Evolutionary conservation across 2,113 vertebrate species (phyloP).

Genomic region (Pseudopodoces humilis): DNA sequence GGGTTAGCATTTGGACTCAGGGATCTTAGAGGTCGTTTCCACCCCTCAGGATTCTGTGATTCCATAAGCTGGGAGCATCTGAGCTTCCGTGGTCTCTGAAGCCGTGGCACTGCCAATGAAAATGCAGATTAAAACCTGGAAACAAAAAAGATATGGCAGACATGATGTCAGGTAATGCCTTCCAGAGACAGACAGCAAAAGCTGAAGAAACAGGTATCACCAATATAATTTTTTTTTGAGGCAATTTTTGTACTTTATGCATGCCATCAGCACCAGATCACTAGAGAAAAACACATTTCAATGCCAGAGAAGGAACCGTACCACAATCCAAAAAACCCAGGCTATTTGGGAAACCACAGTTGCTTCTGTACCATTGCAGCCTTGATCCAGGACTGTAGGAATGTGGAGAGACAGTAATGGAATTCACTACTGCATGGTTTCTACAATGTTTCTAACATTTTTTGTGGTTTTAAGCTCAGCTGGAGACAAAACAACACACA

Average conservation of each 20-base stretch:
- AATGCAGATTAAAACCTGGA: neutral
- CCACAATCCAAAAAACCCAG: rapidly evolving
- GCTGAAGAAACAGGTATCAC: neutral
- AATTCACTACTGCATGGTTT: neutral
- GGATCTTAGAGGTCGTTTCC: neutral
- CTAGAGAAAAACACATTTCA: neutral
- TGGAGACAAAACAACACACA: neutral
- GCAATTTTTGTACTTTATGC: rapidly evolving
- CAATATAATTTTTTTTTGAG: no score
- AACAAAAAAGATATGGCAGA: neutral
- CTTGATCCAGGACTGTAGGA: neutral
- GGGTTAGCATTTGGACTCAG: neutral
- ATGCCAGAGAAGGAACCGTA: neutral
- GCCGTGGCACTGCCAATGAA: rapidly evolving
- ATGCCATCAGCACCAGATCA: rapidly evolving
- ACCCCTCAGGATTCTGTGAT: neutral
- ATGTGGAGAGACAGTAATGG: neutral
- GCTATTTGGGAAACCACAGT: neutral
- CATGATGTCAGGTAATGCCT: neutral
- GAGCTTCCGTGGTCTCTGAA: rapidly evolving
- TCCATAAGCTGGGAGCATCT: rapidly evolving
- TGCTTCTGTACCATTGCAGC: neutral
- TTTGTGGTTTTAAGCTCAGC: neutral
- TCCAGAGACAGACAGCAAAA: neutral
- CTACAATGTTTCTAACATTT: neutral